phyloP scores from a whole-genome alignment of 2,888 invertebrate genomes.

The Metallyticus violacea region DNA sequence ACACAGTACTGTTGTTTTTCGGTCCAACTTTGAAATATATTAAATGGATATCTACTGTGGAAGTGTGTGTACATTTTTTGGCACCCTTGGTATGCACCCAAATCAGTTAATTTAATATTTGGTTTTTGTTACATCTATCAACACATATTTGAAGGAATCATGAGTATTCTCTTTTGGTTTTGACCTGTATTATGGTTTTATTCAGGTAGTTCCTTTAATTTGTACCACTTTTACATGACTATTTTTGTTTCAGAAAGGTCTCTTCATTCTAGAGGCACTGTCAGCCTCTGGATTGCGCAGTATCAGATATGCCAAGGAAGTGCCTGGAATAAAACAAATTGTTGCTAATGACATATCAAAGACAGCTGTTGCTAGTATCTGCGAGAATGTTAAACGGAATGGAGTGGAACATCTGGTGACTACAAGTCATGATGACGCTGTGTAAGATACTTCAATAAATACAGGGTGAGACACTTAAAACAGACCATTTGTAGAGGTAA shows the following conservation, averaged over 20 bases:
- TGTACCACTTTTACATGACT: neutral
- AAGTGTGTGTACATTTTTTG: too few relatives aligned
- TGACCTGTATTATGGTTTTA: neutral
- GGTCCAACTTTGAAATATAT: too few relatives aligned
- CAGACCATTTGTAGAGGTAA: too few relatives aligned
- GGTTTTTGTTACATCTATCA: too few relatives aligned
- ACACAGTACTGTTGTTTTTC: too few relatives aligned
- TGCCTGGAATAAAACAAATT: conserved; percentile 74
- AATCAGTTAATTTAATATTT: too few relatives aligned
- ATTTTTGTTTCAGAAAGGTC: conserved; percentile 48
- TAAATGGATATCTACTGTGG: too few relatives aligned
- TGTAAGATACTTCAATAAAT: conserved; percentile 53
- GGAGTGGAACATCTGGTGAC: conserved; percentile 69
- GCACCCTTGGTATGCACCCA: too few relatives aligned
- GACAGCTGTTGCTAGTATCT: conserved; percentile 83
- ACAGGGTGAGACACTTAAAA: too few relatives aligned
- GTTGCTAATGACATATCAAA: conserved; percentile 89
- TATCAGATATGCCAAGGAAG: conserved; percentile 93
- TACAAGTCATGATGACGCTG: conserved; percentile 82
- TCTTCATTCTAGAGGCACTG: conserved; percentile 84
- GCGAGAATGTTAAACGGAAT: conserved; percentile 74
- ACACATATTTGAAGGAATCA: too few relatives aligned
- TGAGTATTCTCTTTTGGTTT: neutral
- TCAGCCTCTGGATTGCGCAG: conserved; percentile 95
- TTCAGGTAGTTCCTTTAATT: neutral